Percentiles rank a stretch among this genome's conserved stretches.
Conservation (phyloP, 2,888 invertebrate species). For the Timema podura region DNA sequence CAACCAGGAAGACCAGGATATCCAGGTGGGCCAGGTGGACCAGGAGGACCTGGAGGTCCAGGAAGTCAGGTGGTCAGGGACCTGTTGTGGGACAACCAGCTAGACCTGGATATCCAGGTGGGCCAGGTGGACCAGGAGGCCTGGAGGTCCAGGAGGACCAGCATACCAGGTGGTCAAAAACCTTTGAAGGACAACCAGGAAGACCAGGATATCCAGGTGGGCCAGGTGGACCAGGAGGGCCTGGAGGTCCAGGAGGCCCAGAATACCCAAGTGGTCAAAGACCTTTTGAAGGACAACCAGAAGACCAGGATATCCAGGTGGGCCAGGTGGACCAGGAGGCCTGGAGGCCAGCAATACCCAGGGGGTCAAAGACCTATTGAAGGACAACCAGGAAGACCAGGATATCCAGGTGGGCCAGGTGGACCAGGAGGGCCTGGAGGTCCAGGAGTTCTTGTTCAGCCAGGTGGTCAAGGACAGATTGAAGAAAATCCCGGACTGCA, state of each 20-base stretch:
- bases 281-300: constrained; percentile 36
- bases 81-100: constrained; percentile 30
- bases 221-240: constrained; percentile 23
- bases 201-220: constrained; percentile 7
- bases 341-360: constrained; percentile 24
- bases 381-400: constrained; percentile 31
- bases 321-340: constrained; percentile 25
- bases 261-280: constrained; percentile 24
- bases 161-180: constrained; percentile 34
- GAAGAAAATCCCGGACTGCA: constrained; percentile 34
- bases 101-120: constrained; percentile 37
- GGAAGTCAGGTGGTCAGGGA: constrained; percentile 28
- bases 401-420: constrained; percentile 33
- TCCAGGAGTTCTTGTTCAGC: constrained; percentile 36
- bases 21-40: constrained; percentile 32
- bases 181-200: constrained; percentile 29
- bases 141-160: constrained; percentile 32
- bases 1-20: constrained; percentile 22
- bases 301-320: constrained; percentile 33
- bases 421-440: constrained; percentile 39
- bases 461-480: constrained; percentile 23
- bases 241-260: constrained; percentile 40
- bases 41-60: constrained; percentile 26
- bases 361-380: too few relatives aligned
- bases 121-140: constrained; percentile 31